Base-by-base conservation (phyloP, 2,113 vertebrate species). In the Cichladusa arquata region DNA sequence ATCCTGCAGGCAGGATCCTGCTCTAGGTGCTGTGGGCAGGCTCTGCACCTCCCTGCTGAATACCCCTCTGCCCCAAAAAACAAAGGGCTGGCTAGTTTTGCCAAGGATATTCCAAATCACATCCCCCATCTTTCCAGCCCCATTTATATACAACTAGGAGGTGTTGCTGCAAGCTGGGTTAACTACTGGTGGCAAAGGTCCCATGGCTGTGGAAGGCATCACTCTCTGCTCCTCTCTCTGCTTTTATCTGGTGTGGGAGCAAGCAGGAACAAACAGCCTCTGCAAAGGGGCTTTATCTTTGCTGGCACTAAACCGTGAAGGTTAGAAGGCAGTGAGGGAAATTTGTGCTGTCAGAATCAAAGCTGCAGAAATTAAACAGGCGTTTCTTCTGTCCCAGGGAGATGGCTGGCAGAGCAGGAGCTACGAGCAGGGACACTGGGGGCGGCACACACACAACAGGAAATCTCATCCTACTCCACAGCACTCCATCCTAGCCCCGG, bases 151-250 rank as follows among this genome's bases (percentile, higher is more conserved):
- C 1, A 3, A 12, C 31, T 8, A 51, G 2, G 3, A 69, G 13
- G 14, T 2, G 2, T 8, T 51, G 24, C 53, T 76, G 62, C 42
- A 57, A 28, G 15, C 44, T 80, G 64, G n/a, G 17, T 56, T 36
- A 69, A 71, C 2, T 61, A 44, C 50, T 6, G 11, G 11, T 45
- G 40, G 48, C 28, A 42, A 70, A 48, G n/a, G 71, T 74, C n/a
- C 74, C n/a, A 3, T 1, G 6, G 50, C 28, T 5, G 1, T 16
- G 23, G 10, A 17, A 31, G 0, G 0, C 5, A 5, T 54, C 38
- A 31, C 53, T 45, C 56, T 70, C 78, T 2, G 8, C 34, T 92
- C 47, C 42, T 76, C 53, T 26, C 53, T 33, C 16, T 2, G 2
- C 34, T 82, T 79, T 58, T 23, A 54, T 58, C 61, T 5, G 1